Base-by-base conservation (phyloP, 2,888 invertebrate genomes). In the Rhagonycha fulva region DNA sequence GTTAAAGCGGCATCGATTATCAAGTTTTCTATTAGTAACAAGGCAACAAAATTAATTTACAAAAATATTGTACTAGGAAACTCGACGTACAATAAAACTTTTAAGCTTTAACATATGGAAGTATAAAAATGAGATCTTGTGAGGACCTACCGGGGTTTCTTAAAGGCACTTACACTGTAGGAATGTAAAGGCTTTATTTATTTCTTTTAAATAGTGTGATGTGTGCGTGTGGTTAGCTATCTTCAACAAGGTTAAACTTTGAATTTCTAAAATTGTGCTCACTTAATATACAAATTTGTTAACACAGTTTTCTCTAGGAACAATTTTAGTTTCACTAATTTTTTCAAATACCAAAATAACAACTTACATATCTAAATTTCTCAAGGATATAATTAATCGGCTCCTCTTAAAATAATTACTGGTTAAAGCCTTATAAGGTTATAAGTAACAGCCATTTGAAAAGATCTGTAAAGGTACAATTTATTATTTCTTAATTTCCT, bases 71-170 rank as follows among this genome's bases (percentile, higher is more conserved):
- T 32, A 32, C 12, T 32, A 32, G 32, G 2, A 32, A 32, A 32
- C 32, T n/a, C 12, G 12, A 32, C 12, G 10, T 32, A 32, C 32
- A n/a, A 32, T 47, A 47, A 47, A n/a, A 47, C n/a, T 47, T 47
- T n/a, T n/a, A n/a, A 47, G 47, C 7, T 47, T 47, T 7, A 47
- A 84, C 74, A 87, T 82, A 79, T 87, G 87, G 67, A 85, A 82
- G 80, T 84, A 86, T 68, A 86, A 85, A 80, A 88, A 88, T 66
- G 86, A 87, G 87, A 88, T 87, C 62, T 84, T 83, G 71, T 83
- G 82, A 68, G 83, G 84, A 78, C 85, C 84, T 78, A 84, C 86
- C 86, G 86, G 86, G 28, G 11, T 66, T 66, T 66, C 24, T 24
- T 24, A 66, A 66, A 66, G 63, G 63, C 63, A 66, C 63, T 66